A percentile compares a stretch with the other conserved stretches of the same genome.
These are phyloP conservation scores for Pecten maximus DNA, from an alignment of 2,888 invertebrate genomes.

Conservation along the genomic window DNA sequence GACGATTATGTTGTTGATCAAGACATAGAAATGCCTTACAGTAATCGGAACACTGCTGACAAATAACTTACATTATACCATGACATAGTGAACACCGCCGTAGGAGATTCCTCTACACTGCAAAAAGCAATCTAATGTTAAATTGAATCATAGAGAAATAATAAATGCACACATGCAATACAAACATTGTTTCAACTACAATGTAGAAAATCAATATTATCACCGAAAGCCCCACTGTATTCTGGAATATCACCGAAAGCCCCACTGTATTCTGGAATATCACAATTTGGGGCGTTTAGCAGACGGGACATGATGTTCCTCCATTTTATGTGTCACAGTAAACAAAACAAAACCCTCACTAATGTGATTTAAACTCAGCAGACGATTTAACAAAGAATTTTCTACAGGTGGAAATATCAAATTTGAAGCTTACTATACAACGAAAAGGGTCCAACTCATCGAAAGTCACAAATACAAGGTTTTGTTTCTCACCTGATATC, in stretches of 20 bases:
- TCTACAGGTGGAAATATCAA: too few species aligned
- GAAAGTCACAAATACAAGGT: too few species aligned
- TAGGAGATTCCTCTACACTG: neutral
- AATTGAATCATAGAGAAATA: constrained; percentile 1
- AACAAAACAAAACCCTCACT: too few species aligned
- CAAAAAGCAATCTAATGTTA: neutral
- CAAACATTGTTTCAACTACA: constrained; percentile 6
- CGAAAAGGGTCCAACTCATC: too few species aligned
- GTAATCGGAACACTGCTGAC: neutral
- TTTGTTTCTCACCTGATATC: too few species aligned
- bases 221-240: neutral
- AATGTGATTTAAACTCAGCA: too few species aligned
- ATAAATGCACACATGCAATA: constrained; percentile 35
- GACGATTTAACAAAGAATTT: too few species aligned
- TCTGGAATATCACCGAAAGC: neutral
- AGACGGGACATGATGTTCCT: neutral
- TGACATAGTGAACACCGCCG: neutral
- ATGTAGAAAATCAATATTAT: neutral
- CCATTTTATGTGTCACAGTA: too few species aligned
- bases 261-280: neutral
- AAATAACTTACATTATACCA: neutral
- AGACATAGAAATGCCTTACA: neutral
- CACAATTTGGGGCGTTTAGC: neutral
- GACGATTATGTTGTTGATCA: neutral
- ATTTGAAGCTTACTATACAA: too few species aligned